A percentile compares a stretch with the other conserved stretches of the same genome.
Evolutionary conservation across 2,113 vertebrate genomes (phyloP).

Genomic region (Gnathonemus longibarbis): DNA sequence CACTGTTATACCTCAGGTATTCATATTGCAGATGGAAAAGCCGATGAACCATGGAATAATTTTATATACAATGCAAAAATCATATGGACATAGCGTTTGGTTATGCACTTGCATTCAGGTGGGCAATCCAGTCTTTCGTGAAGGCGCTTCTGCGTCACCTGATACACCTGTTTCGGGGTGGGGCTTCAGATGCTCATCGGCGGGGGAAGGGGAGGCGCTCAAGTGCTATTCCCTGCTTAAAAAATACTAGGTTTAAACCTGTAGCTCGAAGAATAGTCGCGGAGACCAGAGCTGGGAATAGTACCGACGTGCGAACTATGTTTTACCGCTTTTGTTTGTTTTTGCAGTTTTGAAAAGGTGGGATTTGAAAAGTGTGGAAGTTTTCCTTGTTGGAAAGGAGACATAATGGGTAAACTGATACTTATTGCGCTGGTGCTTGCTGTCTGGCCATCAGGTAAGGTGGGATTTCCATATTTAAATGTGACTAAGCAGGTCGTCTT

Average conservation of each 20-base stretch:
- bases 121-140: background rate
- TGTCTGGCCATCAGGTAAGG: conserved; percentile 50
- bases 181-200: conserved; percentile 38
- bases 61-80: background rate
- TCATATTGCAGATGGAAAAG: background rate
- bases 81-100: background rate
- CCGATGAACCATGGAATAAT: background rate
- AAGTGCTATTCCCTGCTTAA: background rate
- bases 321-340: background rate
- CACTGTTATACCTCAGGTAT: background rate
- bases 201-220: conserved; percentile 21
- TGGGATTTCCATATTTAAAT: background rate
- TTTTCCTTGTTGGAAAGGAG: conserved; percentile 30
- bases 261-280: background rate
- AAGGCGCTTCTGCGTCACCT: background rate
- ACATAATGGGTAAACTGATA: conserved; percentile 40
- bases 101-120: background rate
- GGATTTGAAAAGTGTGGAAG: background rate
- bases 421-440: conserved; percentile 33
- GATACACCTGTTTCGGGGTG: conserved; percentile 55
- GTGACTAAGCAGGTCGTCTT: background rate
- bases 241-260: background rate
- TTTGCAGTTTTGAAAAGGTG: background rate
- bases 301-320: background rate
- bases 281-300: background rate